Evolutionary conservation across 1,140 invertebrate species (phyloP), one percentile per base, ranked within the genome.

Genomic region (Apolygus lucorum): DNA sequence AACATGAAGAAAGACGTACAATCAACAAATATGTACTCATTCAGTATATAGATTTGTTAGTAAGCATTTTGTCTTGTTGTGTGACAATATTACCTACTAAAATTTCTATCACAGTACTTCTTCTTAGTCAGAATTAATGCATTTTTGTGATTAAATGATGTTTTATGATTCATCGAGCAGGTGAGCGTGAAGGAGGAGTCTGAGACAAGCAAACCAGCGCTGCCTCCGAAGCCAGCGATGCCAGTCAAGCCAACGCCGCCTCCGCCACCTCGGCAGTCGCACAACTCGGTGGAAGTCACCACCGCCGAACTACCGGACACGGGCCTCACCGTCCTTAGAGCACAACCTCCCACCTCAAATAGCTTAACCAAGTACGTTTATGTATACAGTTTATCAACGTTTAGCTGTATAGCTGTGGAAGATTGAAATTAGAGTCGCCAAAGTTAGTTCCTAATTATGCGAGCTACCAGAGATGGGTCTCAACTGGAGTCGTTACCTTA

Each of bases 171-270:
- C 17, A 49, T 49, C 17, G 8, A 49, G 17, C 65, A 75, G 73
- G 74, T 73, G 22, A 71, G 74, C 64, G 65, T 75, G 22, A 72
- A 72, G 62, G 73, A 75, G 26, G 67, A 71, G 59, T 28, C 67
- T 28, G 70, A 71, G 27, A 34, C 59, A 25, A 79, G 80, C 52
- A 86, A 89, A 76, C 89, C 89, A 29, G 87, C 87, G 2, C 76
- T 90, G 78, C 88, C 88, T 63, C 88, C 88, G 1, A 90, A 90
- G 81, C 88, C 89, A 68, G 81, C 83, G 21, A 82, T 82, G 8
- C 82, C 78, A 13, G 72, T 72, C 8, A 78, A 80, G 71, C 76
- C 77, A 14, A 78, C 76, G 8, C 77, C 77, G 0, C 77, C 81
- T 65, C 81, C 80, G 2, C 81, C 80, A 11, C 82, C 82, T 1